A percentile compares a stretch with the other conserved stretches of the same genome.
phyloP scores from a whole-genome alignment of 2,113 vertebrate genomes.

The Mustelus asterias region DNA sequence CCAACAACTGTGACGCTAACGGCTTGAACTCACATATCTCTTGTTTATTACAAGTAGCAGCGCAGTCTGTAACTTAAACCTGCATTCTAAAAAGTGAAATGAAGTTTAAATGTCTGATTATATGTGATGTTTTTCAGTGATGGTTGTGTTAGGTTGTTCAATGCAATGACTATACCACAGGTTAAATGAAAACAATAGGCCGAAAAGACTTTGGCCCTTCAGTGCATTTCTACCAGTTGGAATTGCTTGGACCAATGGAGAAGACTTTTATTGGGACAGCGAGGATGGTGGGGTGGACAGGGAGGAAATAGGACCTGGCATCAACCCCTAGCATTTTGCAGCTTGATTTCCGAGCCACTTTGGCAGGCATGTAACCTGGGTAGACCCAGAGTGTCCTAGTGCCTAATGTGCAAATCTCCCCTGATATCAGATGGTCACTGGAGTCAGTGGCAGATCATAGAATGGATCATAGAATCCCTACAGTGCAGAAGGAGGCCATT shows the following conservation, averaged over 20 bases:
- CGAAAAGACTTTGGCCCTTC: neutral
- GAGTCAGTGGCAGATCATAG: no score
- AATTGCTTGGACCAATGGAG: neutral
- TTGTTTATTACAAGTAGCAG: neutral
- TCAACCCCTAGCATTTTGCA: neutral
- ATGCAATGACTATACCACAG: neutral
- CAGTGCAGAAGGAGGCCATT: no score
- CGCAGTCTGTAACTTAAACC: neutral
- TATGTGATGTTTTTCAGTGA: neutral
- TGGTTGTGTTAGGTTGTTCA: neutral
- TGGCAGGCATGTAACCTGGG: neutral
- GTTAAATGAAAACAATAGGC: neutral
- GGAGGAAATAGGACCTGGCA: neutral
- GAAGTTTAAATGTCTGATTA: neutral
- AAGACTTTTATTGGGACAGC: neutral
- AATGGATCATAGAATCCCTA: no score
- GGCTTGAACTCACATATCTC: neutral
- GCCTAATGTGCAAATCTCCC: neutral
- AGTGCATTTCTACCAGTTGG: neutral
- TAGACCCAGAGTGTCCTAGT: neutral
- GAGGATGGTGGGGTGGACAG: neutral
- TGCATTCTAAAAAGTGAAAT: neutral
- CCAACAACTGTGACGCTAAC: neutral
- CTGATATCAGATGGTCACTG: neutral
- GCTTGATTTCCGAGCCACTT: neutral